Conservation (phyloP, 2,888 invertebrate species). For the Andrena camellia region DNA sequence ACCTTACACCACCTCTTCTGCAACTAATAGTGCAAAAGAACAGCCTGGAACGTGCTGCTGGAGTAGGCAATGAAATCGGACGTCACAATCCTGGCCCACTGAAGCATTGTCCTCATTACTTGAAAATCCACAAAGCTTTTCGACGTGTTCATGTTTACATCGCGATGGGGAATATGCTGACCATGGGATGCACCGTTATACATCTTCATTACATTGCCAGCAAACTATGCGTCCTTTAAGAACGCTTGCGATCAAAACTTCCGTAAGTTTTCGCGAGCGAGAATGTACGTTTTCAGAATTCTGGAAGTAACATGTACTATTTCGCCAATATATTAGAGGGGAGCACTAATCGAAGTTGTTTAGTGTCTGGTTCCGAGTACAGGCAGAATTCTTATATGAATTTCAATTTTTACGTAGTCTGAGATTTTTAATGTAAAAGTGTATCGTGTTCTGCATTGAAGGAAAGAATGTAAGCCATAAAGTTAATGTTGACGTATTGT, state of each 20-base stretch:
- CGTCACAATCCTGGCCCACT: conserved; percentile 90
- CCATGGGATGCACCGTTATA: conserved; percentile 89
- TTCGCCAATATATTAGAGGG: conserved; percentile 1
- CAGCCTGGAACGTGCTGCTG: conserved; percentile 90
- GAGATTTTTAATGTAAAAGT: conserved; percentile 16
- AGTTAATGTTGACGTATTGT: conserved; percentile 5
- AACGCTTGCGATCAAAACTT: background rate
- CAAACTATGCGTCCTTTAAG: conserved; percentile 84
- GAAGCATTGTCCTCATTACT: conserved; percentile 92
- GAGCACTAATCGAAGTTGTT: background rate
- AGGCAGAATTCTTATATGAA: background rate
- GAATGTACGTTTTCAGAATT: conserved; percentile 1
- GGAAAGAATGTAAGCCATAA: background rate
- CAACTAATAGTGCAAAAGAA: conserved; percentile 91
- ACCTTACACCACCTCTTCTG: conserved; percentile 91
- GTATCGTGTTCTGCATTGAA: background rate
- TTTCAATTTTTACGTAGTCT: background rate
- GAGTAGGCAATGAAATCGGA: conserved; percentile 93
- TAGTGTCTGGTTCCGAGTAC: conserved; percentile 1
- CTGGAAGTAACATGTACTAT: background rate
- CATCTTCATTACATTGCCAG: conserved; percentile 89
- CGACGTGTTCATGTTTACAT: conserved; percentile 91
- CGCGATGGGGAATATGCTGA: conserved; percentile 92
- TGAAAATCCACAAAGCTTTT: conserved; percentile 91
- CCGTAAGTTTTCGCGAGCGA: background rate